Conservation (phyloP, 2,888 invertebrate species). For the Agrochola macilenta region DNA sequence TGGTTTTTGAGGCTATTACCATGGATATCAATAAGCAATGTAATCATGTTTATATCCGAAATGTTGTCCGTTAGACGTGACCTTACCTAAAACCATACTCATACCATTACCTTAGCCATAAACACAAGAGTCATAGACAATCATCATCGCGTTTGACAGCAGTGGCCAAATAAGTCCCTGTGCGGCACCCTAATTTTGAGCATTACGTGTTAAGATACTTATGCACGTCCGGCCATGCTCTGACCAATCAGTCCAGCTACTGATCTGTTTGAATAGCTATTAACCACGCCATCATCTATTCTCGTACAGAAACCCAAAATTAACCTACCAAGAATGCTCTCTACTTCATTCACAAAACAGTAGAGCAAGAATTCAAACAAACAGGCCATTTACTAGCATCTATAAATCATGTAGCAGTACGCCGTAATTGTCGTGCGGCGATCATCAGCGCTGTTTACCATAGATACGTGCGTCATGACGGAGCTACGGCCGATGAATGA, state of each 20-base stretch:
- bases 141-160: neutral
- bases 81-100: neutral
- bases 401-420: conserved; percentile 56
- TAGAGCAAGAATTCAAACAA: conserved; percentile 35
- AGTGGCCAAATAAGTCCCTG: neutral
- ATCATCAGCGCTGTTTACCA: conserved; percentile 57
- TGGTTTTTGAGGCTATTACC: conserved; percentile 8
- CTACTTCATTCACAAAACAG: conserved; percentile 41
- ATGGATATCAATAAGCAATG: neutral
- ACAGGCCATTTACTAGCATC: conserved; percentile 21
- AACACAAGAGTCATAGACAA: neutral
- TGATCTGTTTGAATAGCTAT: too few relatives aligned
- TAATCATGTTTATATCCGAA: neutral
- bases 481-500: conserved; percentile 47
- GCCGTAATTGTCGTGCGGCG: conserved; percentile 64
- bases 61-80: neutral
- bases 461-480: conserved; percentile 64
- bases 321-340: conserved; percentile 34
- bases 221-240: neutral
- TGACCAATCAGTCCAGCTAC: neutral
- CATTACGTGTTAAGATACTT: neutral
- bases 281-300: conserved; percentile 8
- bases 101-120: neutral
- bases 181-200: neutral
- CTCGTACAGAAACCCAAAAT: conserved; percentile 11